A percentile compares a stretch with the other conserved stretches of the same genome.
phyloP scores from a whole-genome alignment of 2,797 vertebrate genomes.

The Eupleurogrammus muticus region DNA sequence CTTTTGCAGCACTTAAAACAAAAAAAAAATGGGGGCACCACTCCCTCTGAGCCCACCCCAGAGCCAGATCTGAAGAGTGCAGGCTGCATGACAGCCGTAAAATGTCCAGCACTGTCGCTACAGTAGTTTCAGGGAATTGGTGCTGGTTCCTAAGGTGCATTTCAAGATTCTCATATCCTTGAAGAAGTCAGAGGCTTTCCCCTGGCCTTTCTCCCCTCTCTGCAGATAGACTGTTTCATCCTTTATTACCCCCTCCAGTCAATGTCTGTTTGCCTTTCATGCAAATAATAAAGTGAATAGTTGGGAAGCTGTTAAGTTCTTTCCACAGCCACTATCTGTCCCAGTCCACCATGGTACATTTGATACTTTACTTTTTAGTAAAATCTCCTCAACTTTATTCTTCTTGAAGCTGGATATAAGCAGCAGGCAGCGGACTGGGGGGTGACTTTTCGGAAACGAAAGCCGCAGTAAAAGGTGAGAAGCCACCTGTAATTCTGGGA shows the following conservation, averaged over 20 bases:
- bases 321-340: constrained; percentile 11
- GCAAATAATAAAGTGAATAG: constrained; percentile 52
- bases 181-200: constrained; percentile 35
- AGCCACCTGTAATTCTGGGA: background rate
- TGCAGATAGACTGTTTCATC: constrained; percentile 53
- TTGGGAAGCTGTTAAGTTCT: constrained; percentile 29
- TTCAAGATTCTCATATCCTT: constrained; percentile 51
- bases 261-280: constrained; percentile 53
- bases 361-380: constrained; percentile 28
- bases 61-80: constrained; percentile 46
- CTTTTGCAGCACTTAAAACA: no score
- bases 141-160: constrained; percentile 52
- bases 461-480: no score
- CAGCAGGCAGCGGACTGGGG: background rate
- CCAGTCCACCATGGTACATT: constrained; percentile 20
- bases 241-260: constrained; percentile 46
- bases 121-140: constrained; percentile 42
- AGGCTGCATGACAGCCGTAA: constrained; percentile 45
- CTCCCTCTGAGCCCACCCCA: background rate
- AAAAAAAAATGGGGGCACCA: no score
- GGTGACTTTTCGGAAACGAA: background rate
- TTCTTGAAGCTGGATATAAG: background rate
- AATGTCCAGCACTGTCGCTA: constrained; percentile 41
- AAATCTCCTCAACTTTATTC: constrained; percentile 13
- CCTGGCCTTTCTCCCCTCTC: constrained; percentile 20